phyloP scores from a whole-genome alignment of 2,888 invertebrate species.

The Chalcis sispes region DNA sequence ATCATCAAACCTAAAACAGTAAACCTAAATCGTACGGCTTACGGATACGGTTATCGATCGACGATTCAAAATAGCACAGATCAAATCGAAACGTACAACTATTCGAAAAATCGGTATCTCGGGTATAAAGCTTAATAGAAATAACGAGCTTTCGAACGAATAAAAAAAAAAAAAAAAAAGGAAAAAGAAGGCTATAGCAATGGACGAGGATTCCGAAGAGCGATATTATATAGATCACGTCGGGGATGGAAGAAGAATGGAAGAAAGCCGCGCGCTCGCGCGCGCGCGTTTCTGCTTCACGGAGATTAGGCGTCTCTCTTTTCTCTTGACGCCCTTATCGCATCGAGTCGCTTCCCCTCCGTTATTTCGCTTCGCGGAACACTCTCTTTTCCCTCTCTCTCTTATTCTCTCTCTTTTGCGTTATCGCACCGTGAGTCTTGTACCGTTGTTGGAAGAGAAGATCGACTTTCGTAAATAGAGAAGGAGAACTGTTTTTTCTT shows the following conservation, averaged over 20 bases:
- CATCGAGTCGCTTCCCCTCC: too few relatives aligned
- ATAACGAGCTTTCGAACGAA: slow-evolving; percentile 53
- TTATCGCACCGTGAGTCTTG: slow-evolving; percentile 14
- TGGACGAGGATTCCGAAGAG: background rate
- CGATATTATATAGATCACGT: background rate
- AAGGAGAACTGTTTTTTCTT: too few relatives aligned
- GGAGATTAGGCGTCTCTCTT: slow-evolving; percentile 60
- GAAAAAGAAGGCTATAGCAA: too few relatives aligned
- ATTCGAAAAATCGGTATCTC: slow-evolving; percentile 12
- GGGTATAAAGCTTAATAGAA: slow-evolving; percentile 44
- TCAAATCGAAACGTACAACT: background rate
- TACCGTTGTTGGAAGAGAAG: too few relatives aligned
- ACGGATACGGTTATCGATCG: too few relatives aligned
- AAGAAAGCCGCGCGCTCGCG: slow-evolving; percentile 30
- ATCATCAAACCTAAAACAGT: too few relatives aligned
- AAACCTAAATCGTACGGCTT: too few relatives aligned
- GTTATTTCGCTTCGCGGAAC: slow-evolving; percentile 52
- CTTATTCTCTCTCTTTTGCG: too few relatives aligned
- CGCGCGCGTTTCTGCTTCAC: slow-evolving; percentile 51
- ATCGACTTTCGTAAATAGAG: too few relatives aligned
- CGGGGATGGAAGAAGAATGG: background rate
- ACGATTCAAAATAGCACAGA: background rate
- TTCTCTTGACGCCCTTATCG: slow-evolving; percentile 57
- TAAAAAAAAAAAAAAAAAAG: too few relatives aligned
- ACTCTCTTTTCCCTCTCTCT: background rate